Conservation (phyloP, 2,888 invertebrate species). For the Ophion slaviceki region DNA sequence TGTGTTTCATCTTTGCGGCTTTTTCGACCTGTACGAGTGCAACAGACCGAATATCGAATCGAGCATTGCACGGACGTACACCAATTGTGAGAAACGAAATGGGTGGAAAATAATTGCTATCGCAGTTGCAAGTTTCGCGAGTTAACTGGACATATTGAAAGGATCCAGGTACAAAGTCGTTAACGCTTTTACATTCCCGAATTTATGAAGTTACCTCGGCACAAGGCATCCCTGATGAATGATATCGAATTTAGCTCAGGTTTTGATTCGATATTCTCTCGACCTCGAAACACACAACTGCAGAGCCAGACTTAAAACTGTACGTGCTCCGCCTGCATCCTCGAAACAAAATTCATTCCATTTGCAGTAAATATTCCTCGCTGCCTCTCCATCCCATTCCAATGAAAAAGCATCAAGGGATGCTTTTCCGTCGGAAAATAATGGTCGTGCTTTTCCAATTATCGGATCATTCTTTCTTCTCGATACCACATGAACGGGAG, state of each 20-base stretch:
- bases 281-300: background rate
- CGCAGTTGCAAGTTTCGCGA: background rate
- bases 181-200: background rate
- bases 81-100: background rate
- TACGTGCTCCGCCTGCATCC: background rate
- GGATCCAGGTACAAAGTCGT: background rate
- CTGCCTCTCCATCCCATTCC: background rate
- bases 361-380: background rate
- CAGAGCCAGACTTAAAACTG: background rate
- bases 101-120: background rate
- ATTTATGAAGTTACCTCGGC: background rate
- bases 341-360: background rate
- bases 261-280: background rate
- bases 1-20: background rate
- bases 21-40: constrained; percentile 46
- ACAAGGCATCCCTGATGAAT: background rate
- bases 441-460: background rate
- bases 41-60: too few relatives aligned
- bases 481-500: background rate
- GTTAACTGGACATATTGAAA: background rate
- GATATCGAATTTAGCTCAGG: background rate
- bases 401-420: background rate
- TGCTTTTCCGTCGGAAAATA: background rate
- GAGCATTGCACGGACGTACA: too few relatives aligned
- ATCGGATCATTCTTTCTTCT: background rate